Evolutionary conservation across 2,797 vertebrate genomes (phyloP), one percentile per base, ranked within the genome.

Genomic region (Neosilurus hyrtlii): DNA sequence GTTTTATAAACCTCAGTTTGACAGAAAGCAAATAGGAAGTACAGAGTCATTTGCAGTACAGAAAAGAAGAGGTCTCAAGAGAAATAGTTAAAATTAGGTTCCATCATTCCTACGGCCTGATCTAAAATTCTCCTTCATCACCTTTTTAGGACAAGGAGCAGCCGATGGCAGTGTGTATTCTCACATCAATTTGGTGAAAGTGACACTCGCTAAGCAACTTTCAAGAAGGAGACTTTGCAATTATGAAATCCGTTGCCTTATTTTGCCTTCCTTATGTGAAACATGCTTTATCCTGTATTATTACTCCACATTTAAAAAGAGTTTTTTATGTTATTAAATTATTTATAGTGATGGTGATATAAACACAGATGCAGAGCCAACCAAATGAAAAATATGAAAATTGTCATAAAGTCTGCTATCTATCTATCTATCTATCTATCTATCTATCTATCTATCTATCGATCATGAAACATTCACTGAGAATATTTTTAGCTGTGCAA

Each of bases 111-210:
- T 66, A 72, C 70, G 73, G 84, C 82, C 57, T 85, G 83, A 89
- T 89, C 80, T 87, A 82, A 85, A 86, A 89, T 89, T 85, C 85
- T 84, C 80, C 83, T 86, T 89, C 79, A 88, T 89, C 88, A 87
- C 85, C 79, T 86, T 86, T 88, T 86, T 87, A 88, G 77, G 86
- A 82, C 88, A 89, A 62, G 79, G 84, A 86, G 82, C 86, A 84
- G 88, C 88, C 87, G 68, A 77, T 84, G 89, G 89, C 86, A 75
- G 71, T 85, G 72, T 83, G 62, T 62, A 88, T 83, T 86, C 77
- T 84, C 85, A 84, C 68, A 74, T 88, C 83, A 84, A 88, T 88
- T 88, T 86, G 78, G 83, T 89, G 76, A 87, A 89, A 88, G 85
- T 87, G 82, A 86, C 86, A 85, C 83, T 83, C 77, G 67, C 49